Conservation (phyloP, 1,140 invertebrate genomes). For the Drosophila equinoxialis region DNA sequence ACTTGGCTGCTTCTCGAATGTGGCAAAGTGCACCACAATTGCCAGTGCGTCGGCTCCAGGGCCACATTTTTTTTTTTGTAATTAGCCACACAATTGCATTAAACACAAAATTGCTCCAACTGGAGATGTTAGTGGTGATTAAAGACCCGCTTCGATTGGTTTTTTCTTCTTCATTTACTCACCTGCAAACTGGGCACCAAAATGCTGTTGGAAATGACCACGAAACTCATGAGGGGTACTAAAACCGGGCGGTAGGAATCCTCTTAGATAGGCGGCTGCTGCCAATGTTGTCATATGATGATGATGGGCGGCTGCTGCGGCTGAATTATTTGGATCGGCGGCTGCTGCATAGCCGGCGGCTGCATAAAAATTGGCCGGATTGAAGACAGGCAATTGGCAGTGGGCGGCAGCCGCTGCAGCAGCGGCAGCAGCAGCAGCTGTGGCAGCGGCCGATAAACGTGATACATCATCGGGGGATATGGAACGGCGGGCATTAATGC, state of each 20-base stretch:
- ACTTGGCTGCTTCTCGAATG: constrained; percentile 56
- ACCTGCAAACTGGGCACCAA: constrained; percentile 80
- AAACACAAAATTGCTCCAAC: too few relatives aligned
- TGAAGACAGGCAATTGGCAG: constrained; percentile 80
- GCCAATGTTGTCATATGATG: constrained; percentile 82
- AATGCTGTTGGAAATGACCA: constrained; percentile 81
- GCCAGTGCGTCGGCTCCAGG: background rate
- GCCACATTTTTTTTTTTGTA: background rate
- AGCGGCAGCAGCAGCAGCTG: constrained; percentile 74
- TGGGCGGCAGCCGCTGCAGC: constrained; percentile 78
- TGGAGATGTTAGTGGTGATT: too few relatives aligned
- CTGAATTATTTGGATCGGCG: constrained; percentile 65
- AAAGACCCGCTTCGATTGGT: too few relatives aligned
- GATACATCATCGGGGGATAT: constrained; percentile 78
- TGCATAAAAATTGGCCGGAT: constrained; percentile 82
- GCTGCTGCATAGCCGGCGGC: constrained; percentile 79
- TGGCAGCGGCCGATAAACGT: constrained; percentile 72
- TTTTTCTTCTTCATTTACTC: constrained; percentile 34
- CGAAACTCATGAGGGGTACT: constrained; percentile 81
- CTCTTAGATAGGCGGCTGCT: constrained; percentile 76
- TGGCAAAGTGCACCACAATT: constrained; percentile 15
- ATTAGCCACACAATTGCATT: constrained; percentile 43
- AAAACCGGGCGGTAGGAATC: constrained; percentile 81
- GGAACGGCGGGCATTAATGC: constrained; percentile 47
- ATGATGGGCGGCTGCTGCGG: constrained; percentile 76